phyloP scores from a whole-genome alignment of 2,797 vertebrate genomes.

The Semotilus atromaculatus region DNA sequence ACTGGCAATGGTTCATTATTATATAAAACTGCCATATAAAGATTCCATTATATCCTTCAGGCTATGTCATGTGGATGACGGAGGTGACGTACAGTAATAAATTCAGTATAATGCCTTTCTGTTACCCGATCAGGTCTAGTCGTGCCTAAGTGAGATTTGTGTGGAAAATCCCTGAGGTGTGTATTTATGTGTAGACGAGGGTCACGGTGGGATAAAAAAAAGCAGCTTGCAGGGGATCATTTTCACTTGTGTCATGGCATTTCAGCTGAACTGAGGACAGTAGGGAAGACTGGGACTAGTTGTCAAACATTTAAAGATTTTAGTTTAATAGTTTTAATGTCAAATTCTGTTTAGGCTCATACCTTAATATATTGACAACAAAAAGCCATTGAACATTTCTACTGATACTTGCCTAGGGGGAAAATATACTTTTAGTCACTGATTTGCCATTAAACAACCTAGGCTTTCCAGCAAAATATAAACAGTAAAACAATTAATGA shows the following conservation, averaged over 20 bases:
- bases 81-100: conserved; percentile 56
- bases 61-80: conserved; percentile 44
- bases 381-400: conserved; percentile 6
- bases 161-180: conserved; percentile 53
- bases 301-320: background rate
- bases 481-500: background rate
- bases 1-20: background rate
- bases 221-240: conserved; percentile 31
- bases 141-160: conserved; percentile 38
- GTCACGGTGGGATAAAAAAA: conserved; percentile 41
- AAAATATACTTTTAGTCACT: background rate
- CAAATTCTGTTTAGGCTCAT: background rate
- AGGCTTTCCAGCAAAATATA: background rate
- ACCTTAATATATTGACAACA: background rate
- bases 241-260: conserved; percentile 21
- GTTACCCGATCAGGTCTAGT: conserved; percentile 57
- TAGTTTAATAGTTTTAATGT: background rate
- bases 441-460: background rate
- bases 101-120: conserved; percentile 52
- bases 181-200: conserved; percentile 32
- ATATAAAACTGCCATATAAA: conserved; percentile 55
- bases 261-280: conserved; percentile 30
- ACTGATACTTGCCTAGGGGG: background rate
- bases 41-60: conserved; percentile 45
- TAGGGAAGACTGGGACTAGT: background rate